Evolutionary conservation across 2,797 vertebrate genomes (phyloP).

Genomic region (Acanthiza pusilla): DNA sequence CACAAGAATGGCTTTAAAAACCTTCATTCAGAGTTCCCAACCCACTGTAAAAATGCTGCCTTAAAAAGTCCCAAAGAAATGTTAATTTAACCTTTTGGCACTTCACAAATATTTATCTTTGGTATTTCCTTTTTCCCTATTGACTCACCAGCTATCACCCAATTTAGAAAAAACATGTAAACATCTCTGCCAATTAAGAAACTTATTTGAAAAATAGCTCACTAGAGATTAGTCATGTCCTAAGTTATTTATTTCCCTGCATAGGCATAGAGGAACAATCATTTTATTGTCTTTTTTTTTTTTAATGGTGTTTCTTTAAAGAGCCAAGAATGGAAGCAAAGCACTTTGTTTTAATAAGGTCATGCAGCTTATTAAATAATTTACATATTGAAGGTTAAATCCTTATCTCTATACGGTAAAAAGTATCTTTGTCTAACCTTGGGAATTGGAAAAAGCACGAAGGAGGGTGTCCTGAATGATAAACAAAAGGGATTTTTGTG

Average conservation of each 20-base stretch:
- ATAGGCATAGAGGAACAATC: neutral
- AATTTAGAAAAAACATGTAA: neutral
- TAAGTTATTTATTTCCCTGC: neutral
- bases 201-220: neutral
- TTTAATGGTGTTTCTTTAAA: neutral
- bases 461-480: neutral
- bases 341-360: conserved; percentile 38
- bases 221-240: neutral
- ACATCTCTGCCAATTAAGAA: neutral
- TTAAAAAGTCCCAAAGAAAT: neutral
- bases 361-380: neutral
- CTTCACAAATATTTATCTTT: neutral
- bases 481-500: neutral
- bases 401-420: neutral
- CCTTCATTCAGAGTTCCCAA: neutral
- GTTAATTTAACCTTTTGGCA: neutral
- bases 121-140: neutral
- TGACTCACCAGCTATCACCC: neutral
- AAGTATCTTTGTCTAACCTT: neutral
- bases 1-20: neutral
- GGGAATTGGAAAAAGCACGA: neutral
- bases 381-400: conserved; percentile 31
- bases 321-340: conserved; percentile 13
- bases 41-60: neutral
- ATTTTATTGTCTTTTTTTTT: neutral